A percentile compares a stretch with the other conserved stretches of the same genome.
Evolutionary conservation across 2,888 invertebrate species (phyloP).

Genomic region (Heliconius sara): DNA sequence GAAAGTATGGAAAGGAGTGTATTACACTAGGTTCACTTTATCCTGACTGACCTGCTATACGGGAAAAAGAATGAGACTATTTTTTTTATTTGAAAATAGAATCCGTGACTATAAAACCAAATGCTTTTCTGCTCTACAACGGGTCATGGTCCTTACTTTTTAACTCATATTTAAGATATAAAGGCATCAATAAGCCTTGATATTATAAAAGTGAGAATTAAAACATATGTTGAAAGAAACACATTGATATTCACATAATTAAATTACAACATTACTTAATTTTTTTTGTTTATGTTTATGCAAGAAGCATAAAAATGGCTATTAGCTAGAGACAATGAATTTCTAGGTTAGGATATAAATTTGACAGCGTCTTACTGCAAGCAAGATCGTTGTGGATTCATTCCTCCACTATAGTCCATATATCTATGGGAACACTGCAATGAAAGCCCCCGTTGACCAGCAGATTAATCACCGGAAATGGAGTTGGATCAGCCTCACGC

Average conservation of each 20-base stretch:
- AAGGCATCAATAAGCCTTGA: background rate
- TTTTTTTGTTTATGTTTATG: background rate
- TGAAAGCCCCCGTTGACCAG: too few relatives aligned
- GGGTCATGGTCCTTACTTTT: background rate
- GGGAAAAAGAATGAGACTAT: too few relatives aligned
- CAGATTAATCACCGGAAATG: too few relatives aligned
- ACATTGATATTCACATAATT: background rate
- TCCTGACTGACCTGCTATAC: background rate
- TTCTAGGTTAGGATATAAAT: too few relatives aligned
- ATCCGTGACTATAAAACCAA: background rate
- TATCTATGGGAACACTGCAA: too few relatives aligned
- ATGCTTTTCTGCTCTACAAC: background rate
- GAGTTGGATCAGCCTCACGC: too few relatives aligned
- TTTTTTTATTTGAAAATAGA: background rate
- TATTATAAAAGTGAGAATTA: constrained; percentile 1
- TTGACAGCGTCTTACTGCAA: too few relatives aligned
- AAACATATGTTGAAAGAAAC: background rate
- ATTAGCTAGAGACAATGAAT: too few relatives aligned
- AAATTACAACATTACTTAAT: background rate
- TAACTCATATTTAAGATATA: background rate
- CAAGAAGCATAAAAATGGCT: background rate
- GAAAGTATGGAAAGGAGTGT: background rate
- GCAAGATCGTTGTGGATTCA: too few relatives aligned
- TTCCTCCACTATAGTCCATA: too few relatives aligned
- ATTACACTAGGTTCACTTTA: background rate